A percentile compares a stretch with the other conserved stretches of the same genome.
Evolutionary conservation across 2,113 vertebrate genomes (phyloP).

Genomic region (Meriones unguiculatus): DNA sequence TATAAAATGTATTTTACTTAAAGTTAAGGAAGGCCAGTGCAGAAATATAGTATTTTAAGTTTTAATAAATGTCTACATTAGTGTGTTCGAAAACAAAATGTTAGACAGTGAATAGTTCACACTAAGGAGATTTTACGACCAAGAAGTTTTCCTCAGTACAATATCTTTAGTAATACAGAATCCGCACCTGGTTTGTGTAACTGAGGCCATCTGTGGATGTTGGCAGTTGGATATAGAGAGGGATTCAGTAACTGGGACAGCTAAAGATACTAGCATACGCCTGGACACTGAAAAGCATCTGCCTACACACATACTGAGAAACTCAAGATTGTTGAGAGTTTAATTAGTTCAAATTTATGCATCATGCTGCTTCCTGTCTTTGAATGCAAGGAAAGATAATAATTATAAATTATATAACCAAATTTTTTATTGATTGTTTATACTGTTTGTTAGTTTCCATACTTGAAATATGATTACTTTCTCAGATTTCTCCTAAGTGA

Average conservation of each 20-base stretch:
- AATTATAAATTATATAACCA: neutral
- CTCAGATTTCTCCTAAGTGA: neutral
- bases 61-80: neutral
- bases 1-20: neutral
- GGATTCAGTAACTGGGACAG: conserved; percentile 35
- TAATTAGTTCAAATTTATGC: conserved; percentile 49
- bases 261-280: conserved; percentile 40
- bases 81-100: neutral
- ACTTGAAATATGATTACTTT: neutral
- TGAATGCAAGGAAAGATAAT: neutral
- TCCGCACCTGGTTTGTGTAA: conserved; percentile 38
- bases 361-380: neutral
- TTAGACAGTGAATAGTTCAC: neutral
- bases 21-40: neutral
- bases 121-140: neutral
- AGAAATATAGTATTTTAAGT: neutral
- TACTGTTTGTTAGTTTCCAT: neutral
- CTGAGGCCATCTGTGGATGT: conserved; percentile 38
- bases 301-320: conserved; percentile 14
- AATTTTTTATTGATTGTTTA: neutral
- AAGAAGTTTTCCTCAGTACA: neutral
- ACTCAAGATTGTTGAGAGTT: neutral
- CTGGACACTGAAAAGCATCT: conserved; percentile 7
- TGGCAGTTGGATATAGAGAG: conserved; percentile 26
- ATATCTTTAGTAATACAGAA: neutral